Percentiles rank a stretch among this genome's conserved stretches.
Evolutionary conservation across 2,113 vertebrate genomes (phyloP).

Genomic region (Grantiella picta): DNA sequence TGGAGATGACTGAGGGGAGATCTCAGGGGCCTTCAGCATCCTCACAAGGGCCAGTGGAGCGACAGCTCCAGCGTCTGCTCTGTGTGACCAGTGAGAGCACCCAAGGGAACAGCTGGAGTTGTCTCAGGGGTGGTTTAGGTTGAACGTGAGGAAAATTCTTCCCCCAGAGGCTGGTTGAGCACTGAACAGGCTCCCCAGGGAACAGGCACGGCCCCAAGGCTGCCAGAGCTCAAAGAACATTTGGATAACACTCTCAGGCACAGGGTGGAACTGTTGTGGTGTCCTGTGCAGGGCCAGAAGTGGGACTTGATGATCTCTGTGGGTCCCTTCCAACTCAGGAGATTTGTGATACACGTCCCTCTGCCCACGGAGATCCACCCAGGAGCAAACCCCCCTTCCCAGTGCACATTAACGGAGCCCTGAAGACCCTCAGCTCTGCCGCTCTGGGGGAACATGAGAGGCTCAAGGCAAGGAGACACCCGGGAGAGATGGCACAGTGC

Average conservation of each 20-base stretch:
- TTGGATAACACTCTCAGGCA: fast-evolving
- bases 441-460: not conserved
- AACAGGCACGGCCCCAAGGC: fast-evolving
- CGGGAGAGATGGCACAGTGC: not conserved
- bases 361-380: not conserved
- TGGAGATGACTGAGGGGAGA: not conserved
- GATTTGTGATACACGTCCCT: not conserved
- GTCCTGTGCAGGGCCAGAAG: not conserved
- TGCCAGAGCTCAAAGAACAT: not conserved
- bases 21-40: not conserved
- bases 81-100: not conserved
- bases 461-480: not conserved
- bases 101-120: fast-evolving
- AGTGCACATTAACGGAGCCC: fast-evolving
- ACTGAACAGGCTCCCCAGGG: not conserved
- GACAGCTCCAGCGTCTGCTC: not conserved
- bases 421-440: not conserved
- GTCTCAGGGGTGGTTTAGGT: fast-evolving
- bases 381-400: not conserved
- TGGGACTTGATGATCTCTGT: not conserved
- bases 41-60: not conserved
- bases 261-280: fast-evolving
- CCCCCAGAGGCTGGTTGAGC: not conserved
- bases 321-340: not conserved
- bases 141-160: not conserved